Evolutionary conservation across 2,888 invertebrate species (phyloP), one percentile per base, ranked within the genome.

Genomic region (Plagiodera versicolora): DNA sequence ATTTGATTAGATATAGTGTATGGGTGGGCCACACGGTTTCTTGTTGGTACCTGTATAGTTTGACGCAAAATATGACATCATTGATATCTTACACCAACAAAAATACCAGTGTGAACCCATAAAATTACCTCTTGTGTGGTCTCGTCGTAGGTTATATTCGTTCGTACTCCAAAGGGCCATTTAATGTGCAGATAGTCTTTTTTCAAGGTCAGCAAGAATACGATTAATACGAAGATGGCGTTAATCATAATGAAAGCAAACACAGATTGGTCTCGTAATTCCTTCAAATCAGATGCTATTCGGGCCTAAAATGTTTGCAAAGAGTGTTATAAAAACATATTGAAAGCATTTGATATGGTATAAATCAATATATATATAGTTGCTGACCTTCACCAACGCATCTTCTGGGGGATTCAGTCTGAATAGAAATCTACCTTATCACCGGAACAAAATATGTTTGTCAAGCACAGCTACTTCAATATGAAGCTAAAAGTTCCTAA

Each of bases 221-320:
- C 96, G 83, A 98, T 95, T 81, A 98, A 89, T 76, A 98, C 96
- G 89, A 98, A 99, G 76, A 98, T 89, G 72, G 98, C 95, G 85
- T 99, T 99, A 82, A 95, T 83, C 97, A 99, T 98, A 86, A 98
- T 94, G 87, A 98, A 98, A 73, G 90, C 93, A 83, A 97, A 96
- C 67, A 95, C 95, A 70, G 94, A 93, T 75, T 94, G 91, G 84
- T 98, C 95, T 79, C 98, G 87, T 75, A 98, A 86, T 80, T 95
- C 96, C 86, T 94, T 92, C 79, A 98, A 86, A 82, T 95, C 95
- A 81, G 83, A 84, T 74, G 94, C 90, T 81, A 95, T 93, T 86
- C 93, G 89, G 77, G 89, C 92, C 93, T 94, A 89, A 85, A 89
- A 89, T 52, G 24, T 56, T 58, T 58, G 24, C 20, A 53, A 53